Evolutionary conservation across 2,888 invertebrate species (phyloP), one percentile per base, ranked within the genome.

Genomic region (Eumerus sabulonum): DNA sequence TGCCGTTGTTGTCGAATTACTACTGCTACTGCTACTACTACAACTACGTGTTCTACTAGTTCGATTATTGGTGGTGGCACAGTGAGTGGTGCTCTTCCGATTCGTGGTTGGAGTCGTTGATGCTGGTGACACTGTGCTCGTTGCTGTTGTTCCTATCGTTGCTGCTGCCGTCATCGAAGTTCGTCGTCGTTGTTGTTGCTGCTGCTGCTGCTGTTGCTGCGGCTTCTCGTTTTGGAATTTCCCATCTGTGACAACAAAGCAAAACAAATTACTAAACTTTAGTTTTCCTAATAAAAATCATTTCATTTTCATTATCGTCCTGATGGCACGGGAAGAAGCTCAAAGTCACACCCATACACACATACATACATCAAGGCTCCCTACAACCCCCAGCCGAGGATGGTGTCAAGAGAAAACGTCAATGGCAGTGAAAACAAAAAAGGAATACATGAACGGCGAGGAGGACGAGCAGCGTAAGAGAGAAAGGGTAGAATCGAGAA

Each of bases 131-230:
- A 17, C 50, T 19, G 45, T 56, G 2, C 16, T n/a, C 11, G 40
- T 40, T n/a, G 27, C 7, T 27, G 27, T 27, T 27, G 59, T 71
- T 63, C 63, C 16, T 35, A 66, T 47, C 18, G 73, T 51, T 9
- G 57, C 67, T 11, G 67, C 54, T 62, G 82, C 44, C 68, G 74
- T 73, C 67, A 64, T 70, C 64, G 74, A 64, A 53, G 45, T 19
- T 59, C 40, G 82, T 50, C 66, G 84, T 57, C 66, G 81, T 73
- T 60, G 83, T 62, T 76, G 76, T 45, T 62, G 64, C 56, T 62
- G 76, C 76, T 82, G 83, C 50, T 57, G 82, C 38, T 64, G 82
- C 11, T 54, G 66, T 11, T 62, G 71, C 14, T 63, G 72, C 44
- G 60, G 82, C 44, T 62, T 71, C 7, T 66, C 60, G 19, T 72